Conservation (phyloP, 2,888 invertebrate species). For the Augiades crinisus region DNA sequence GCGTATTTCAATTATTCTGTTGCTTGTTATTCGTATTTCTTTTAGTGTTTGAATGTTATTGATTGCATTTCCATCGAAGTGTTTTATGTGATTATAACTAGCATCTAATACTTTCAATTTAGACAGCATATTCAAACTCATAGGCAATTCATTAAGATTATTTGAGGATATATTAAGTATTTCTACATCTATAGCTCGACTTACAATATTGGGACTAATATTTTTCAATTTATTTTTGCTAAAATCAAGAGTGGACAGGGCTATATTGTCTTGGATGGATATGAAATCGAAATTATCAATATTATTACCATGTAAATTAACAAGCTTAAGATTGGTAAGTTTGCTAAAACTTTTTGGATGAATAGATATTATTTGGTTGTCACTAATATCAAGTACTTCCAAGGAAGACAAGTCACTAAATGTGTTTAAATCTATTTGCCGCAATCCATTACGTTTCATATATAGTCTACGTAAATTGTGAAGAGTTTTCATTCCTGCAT, state of each 20-base stretch:
- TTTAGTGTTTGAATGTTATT: slow-evolving; percentile 85
- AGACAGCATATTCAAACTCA: slow-evolving; percentile 84
- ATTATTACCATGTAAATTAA: slow-evolving; percentile 89
- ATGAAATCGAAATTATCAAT: slow-evolving; percentile 86
- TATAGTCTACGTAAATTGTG: slow-evolving; percentile 85
- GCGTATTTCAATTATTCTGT: slow-evolving; percentile 86
- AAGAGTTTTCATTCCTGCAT: slow-evolving; percentile 84
- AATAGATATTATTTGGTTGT: slow-evolving; percentile 86
- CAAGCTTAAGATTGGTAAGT: slow-evolving; percentile 83
- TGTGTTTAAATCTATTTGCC: slow-evolving; percentile 84
- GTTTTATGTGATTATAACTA: slow-evolving; percentile 88
- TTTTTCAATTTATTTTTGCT: slow-evolving; percentile 88
- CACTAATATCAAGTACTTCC: slow-evolving; percentile 87
- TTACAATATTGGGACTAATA: slow-evolving; percentile 84
- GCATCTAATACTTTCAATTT: slow-evolving; percentile 88
- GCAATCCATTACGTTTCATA: slow-evolving; percentile 87
- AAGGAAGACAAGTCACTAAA: slow-evolving; percentile 86
- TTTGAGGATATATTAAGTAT: slow-evolving; percentile 90
- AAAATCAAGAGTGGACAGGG: slow-evolving; percentile 85
- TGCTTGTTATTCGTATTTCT: slow-evolving; percentile 87
- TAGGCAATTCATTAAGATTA: slow-evolving; percentile 86
- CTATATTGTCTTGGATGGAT: slow-evolving; percentile 84
- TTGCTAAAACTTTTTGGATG: slow-evolving; percentile 85
- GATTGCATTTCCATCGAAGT: slow-evolving; percentile 85
- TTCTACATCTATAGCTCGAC: slow-evolving; percentile 84